These are phyloP conservation scores for Eupleurogrammus muticus DNA, from an alignment of 2,797 vertebrate species.

Conservation along the genomic window DNA sequence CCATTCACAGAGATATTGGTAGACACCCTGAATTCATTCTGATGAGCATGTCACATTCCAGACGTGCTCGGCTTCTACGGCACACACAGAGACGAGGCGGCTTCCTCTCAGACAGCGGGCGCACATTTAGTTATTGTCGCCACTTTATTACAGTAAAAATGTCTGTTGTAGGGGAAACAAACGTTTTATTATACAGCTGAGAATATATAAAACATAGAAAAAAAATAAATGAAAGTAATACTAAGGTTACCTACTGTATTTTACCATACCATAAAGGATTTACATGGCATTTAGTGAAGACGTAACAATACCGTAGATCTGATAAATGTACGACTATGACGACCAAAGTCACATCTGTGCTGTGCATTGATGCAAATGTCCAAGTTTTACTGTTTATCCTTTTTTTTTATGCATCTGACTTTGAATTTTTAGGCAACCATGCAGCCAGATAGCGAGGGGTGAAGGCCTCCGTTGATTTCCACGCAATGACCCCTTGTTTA, in stretches of 20 bases:
- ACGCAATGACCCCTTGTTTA: conserved; percentile 66
- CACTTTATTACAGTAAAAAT: not conserved
- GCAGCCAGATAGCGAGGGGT: not conserved
- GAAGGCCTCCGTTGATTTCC: conserved; percentile 44
- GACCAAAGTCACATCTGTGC: conserved; percentile 5
- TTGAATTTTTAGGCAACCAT: conserved; percentile 12
- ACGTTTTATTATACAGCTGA: not conserved
- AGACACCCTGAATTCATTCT: conserved; percentile 16
- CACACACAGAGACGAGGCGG: not conserved
- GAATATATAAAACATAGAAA: not conserved
- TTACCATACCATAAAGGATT: not conserved
- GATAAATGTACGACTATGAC: conserved; percentile 11
- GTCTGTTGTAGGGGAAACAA: not conserved
- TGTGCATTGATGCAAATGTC: not conserved
- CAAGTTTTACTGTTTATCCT: not conserved
- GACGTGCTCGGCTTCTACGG: not conserved
- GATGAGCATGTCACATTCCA: conserved; percentile 7
- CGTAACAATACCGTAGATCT: not conserved
- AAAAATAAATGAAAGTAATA: not conserved
- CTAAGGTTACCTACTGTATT: not conserved
- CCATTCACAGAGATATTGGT: conserved; percentile 11
- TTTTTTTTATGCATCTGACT: not conserved
- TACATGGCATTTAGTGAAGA: not conserved
- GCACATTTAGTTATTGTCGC: no score
- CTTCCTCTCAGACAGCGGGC: not conserved